A percentile compares a stretch with the other conserved stretches of the same genome.
Conservation (phyloP, 2,888 invertebrate genomes). For the Eueremaeus valkanovi region DNA sequence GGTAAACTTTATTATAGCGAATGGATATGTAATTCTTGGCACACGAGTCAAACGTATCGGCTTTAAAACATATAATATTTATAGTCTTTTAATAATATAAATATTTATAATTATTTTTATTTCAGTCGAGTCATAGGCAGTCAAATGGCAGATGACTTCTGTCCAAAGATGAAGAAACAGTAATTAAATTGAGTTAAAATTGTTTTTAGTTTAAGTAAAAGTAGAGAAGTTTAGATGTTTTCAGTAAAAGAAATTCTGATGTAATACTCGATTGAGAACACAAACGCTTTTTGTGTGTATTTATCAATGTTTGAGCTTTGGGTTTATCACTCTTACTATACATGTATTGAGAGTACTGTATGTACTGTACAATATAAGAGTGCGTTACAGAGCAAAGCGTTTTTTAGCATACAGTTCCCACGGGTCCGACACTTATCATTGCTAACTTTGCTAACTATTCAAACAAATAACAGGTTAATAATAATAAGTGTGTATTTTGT, state of each 20-base stretch:
- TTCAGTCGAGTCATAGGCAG: background rate
- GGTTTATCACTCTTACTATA: constrained; percentile 16
- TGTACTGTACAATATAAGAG: background rate
- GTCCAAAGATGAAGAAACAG: background rate
- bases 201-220: background rate
- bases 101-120: background rate
- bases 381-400: background rate
- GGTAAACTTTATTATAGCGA: background rate
- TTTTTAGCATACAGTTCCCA: constrained; percentile 14
- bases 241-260: background rate
- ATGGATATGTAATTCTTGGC: background rate
- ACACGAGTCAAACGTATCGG: background rate
- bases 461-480: constrained; percentile 25
- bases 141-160: background rate
- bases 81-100: background rate
- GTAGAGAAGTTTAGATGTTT: background rate
- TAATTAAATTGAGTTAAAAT: background rate
- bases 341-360: no score
- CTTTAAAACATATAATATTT: background rate
- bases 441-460: background rate
- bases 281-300: background rate
- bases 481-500: background rate
- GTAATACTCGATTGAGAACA: no score
- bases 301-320: constrained; percentile 3
- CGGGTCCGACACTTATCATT: constrained; percentile 20